Evolutionary conservation across 2,797 vertebrate genomes (phyloP).

Genomic region (Bryconaethiops microstoma): DNA sequence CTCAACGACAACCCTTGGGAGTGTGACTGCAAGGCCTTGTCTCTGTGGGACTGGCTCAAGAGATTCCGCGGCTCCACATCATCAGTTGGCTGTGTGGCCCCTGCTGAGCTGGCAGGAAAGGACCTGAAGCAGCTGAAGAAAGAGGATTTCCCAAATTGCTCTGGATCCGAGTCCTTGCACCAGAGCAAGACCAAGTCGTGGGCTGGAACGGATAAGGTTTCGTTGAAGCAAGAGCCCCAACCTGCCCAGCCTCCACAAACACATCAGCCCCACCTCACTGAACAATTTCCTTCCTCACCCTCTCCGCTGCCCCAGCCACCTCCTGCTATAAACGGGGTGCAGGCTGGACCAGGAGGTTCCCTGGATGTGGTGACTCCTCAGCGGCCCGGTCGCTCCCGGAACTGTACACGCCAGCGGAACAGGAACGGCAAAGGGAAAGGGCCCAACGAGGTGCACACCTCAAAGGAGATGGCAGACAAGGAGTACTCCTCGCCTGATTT

Average conservation of each 20-base stretch:
- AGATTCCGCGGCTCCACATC: slow-evolving; percentile 94
- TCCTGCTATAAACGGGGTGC: slow-evolving; percentile 70
- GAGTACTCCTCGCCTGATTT: slow-evolving; percentile 92
- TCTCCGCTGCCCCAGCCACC: slow-evolving; percentile 69
- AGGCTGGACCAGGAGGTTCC: slow-evolving; percentile 72
- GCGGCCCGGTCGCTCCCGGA: slow-evolving; percentile 84
- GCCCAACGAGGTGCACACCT: slow-evolving; percentile 82
- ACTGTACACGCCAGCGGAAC: slow-evolving; percentile 90
- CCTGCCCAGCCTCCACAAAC: slow-evolving; percentile 67
- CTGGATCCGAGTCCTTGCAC: slow-evolving; percentile 88
- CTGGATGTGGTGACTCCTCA: slow-evolving; percentile 75
- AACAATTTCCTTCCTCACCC: slow-evolving; percentile 61
- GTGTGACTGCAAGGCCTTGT: slow-evolving; percentile 90
- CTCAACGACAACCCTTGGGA: slow-evolving; percentile 97
- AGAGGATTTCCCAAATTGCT: slow-evolving; percentile 91
- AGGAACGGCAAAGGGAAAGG: slow-evolving; percentile 82
- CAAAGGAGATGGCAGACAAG: slow-evolving; percentile 80
- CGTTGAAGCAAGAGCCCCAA: slow-evolving; percentile 81
- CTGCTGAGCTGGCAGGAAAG: slow-evolving; percentile 79
- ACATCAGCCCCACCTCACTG: slow-evolving; percentile 60
- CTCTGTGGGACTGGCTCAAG: slow-evolving; percentile 96
- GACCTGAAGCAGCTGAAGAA: slow-evolving; percentile 89
- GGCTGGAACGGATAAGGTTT: slow-evolving; percentile 82
- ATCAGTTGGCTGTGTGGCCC: slow-evolving; percentile 83
- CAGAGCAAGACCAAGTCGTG: slow-evolving; percentile 90